Evolutionary conservation across 2,888 invertebrate genomes (phyloP).

Genomic region (Leucophenga montana): DNA sequence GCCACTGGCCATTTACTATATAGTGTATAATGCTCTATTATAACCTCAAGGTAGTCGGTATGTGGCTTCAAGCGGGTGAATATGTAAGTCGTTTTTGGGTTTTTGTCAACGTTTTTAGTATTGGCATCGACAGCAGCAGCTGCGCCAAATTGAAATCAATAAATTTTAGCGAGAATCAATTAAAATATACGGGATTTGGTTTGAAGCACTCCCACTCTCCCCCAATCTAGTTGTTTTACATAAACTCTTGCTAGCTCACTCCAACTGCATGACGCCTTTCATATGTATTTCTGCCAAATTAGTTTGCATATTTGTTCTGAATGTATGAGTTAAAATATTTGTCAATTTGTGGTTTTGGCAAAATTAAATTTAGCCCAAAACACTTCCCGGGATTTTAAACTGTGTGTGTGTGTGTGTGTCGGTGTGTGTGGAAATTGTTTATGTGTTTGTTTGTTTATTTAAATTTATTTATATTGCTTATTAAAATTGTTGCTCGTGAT

Average conservation of each 20-base stretch:
- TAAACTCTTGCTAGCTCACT: neutral
- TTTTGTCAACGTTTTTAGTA: slow-evolving; percentile 35
- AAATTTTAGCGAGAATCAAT: slow-evolving; percentile 65
- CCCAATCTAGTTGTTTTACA: neutral
- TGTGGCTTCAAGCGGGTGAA: slow-evolving; percentile 7
- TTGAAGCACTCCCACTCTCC: neutral
- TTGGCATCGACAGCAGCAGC: slow-evolving; percentile 54
- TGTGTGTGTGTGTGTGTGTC: slow-evolving; percentile 7
- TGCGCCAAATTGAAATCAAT: slow-evolving; percentile 65
- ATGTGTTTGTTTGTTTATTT: slow-evolving; percentile 39
- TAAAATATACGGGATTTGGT: slow-evolving; percentile 50
- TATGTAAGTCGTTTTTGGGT: slow-evolving; percentile 31
- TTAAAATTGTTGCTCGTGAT: slow-evolving; percentile 56
- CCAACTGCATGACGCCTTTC: neutral
- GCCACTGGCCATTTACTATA: no score
- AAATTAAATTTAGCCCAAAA: slow-evolving; percentile 60
- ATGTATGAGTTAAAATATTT: slow-evolving; percentile 56
- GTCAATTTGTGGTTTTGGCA: slow-evolving; percentile 60
- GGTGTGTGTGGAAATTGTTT: slow-evolving; percentile 9
- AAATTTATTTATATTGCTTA: slow-evolving; percentile 63
- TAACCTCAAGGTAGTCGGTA: slow-evolving; percentile 29
- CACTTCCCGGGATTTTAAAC: slow-evolving; percentile 5
- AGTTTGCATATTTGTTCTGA: slow-evolving; percentile 12
- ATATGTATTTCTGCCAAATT: neutral
- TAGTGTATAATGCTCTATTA: neutral